These are phyloP conservation scores for Patella caerulea DNA, from an alignment of 2,888 invertebrate genomes.

Conservation along the genomic window DNA sequence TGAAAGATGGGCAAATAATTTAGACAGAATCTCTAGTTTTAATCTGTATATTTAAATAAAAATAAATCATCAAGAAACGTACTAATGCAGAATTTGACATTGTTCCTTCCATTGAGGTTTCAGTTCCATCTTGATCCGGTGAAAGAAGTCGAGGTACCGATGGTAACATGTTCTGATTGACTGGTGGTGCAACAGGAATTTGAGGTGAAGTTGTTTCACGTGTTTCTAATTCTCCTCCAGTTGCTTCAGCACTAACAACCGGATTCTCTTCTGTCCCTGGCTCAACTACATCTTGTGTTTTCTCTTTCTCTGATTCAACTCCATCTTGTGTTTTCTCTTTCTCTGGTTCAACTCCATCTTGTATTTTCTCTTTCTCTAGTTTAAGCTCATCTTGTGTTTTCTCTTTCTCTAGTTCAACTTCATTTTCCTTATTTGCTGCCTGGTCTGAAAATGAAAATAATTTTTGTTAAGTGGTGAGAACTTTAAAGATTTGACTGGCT, in stretches of 20 bases:
- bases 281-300: constrained; percentile 17
- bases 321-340: constrained; percentile 8
- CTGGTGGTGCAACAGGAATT: constrained; percentile 18
- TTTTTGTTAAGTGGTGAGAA: no score
- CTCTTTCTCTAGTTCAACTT: constrained; percentile 21
- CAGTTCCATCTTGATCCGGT: constrained; percentile 42
- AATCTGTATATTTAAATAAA: no score
- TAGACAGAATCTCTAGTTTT: no score
- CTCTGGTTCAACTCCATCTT: background rate
- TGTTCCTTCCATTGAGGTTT: constrained; percentile 52
- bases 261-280: background rate
- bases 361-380: constrained; percentile 19
- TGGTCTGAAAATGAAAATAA: no score
- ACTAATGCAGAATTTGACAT: constrained; percentile 62
- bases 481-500: no score
- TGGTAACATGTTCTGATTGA: constrained; percentile 43
- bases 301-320: constrained; percentile 21
- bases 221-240: constrained; percentile 17
- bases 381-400: constrained; percentile 18
- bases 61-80: constrained; percentile 11
- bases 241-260: constrained; percentile 14
- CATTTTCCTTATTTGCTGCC: constrained; percentile 31
- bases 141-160: constrained; percentile 56
- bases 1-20: no score
- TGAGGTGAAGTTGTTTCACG: constrained; percentile 3